These are phyloP conservation scores for Yoshiicerus persimilis DNA, from an alignment of 1,140 invertebrate genomes.

Conservation along the genomic window DNA sequence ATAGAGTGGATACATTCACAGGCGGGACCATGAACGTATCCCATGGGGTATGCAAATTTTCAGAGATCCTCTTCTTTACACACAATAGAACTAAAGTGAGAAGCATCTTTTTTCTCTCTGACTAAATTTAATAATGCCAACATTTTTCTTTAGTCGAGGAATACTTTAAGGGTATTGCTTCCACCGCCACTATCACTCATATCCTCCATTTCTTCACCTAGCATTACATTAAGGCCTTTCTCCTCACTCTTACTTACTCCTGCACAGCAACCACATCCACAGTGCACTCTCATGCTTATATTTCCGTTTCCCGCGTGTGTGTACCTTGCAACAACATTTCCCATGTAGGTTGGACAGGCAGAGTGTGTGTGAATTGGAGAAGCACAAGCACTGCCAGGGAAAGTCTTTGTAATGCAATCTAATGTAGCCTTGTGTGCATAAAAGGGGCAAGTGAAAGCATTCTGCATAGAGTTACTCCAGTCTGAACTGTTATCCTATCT, in stretches of 20 bases:
- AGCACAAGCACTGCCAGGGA: no score
- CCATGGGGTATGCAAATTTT: conserved; percentile 42
- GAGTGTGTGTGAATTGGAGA: background rate
- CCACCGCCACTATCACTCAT: background rate
- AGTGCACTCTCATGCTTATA: no score
- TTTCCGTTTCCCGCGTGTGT: background rate
- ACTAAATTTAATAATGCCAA: conserved; percentile 43
- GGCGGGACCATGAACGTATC: background rate
- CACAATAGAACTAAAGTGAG: conserved; percentile 42
- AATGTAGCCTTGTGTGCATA: background rate
- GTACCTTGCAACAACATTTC: background rate
- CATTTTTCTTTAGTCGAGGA: conserved; percentile 35
- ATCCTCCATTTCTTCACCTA: background rate
- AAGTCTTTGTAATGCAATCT: background rate
- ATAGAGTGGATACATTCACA: conserved; percentile 30
- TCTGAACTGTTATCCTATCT: background rate
- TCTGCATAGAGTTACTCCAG: background rate
- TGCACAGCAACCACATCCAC: no score
- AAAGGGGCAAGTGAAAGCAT: background rate
- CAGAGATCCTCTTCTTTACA: conserved; percentile 36
- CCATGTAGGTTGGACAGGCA: no score
- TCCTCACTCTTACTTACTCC: background rate
- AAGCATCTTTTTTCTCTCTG: conserved; percentile 39
- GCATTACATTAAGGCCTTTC: background rate
- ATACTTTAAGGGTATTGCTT: conserved; percentile 34